Conservation (phyloP, 1,140 invertebrate genomes). For the Panagrolaimus sp. region DNA sequence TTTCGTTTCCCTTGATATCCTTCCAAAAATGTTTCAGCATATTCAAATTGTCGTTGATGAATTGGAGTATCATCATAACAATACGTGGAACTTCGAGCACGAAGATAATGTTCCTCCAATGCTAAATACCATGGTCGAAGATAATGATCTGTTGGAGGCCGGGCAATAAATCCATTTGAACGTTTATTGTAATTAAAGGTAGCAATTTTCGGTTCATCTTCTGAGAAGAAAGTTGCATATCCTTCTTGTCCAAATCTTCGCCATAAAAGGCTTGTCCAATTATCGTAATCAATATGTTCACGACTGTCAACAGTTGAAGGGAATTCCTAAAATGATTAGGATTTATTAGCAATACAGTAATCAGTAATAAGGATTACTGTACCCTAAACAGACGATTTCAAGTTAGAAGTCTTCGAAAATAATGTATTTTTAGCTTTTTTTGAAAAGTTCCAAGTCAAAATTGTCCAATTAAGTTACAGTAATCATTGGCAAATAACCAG, state of each 20-base stretch:
- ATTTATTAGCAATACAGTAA: slow-evolving; percentile 47
- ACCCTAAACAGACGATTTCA: too few relatives aligned
- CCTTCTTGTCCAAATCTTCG: not conserved
- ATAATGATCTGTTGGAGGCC: slow-evolving; percentile 9
- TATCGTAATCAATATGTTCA: slow-evolving; percentile 66
- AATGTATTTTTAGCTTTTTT: too few relatives aligned
- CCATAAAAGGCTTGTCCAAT: slow-evolving; percentile 60
- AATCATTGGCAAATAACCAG: too few relatives aligned
- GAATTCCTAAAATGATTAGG: slow-evolving; percentile 61
- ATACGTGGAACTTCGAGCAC: not conserved
- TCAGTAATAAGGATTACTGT: not conserved
- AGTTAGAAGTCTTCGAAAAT: too few relatives aligned
- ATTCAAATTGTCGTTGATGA: slow-evolving; percentile 1
- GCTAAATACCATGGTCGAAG: slow-evolving; percentile 2
- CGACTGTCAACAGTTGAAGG: slow-evolving; percentile 56
- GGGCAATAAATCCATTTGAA: not conserved
- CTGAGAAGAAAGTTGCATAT: slow-evolving; percentile 14
- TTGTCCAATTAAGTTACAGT: too few relatives aligned
- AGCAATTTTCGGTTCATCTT: slow-evolving; percentile 12
- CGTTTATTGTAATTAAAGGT: not conserved
- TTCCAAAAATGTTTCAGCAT: not conserved
- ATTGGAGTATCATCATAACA: slow-evolving; percentile 2
- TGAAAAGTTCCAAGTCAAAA: too few relatives aligned
- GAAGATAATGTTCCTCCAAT: not conserved
- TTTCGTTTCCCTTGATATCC: not conserved